Evolutionary conservation across 1,140 invertebrate genomes (phyloP).

Genomic region (Microvelia longipes): DNA sequence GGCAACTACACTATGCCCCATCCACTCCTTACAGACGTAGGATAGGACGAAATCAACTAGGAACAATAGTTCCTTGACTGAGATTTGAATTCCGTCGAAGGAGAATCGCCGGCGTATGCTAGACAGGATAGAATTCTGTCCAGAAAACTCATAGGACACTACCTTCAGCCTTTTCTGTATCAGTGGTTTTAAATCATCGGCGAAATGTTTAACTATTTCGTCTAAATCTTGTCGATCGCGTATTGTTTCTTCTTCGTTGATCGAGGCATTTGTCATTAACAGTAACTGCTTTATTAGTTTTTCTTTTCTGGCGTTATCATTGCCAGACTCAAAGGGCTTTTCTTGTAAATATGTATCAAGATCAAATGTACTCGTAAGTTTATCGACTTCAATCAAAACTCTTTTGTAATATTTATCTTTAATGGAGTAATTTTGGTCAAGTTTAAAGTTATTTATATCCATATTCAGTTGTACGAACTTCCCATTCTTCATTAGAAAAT

Average conservation of each 20-base stretch:
- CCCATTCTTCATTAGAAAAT: neutral
- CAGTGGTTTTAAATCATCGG: neutral
- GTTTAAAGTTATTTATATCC: neutral
- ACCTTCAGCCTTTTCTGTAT: neutral
- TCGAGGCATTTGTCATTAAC: too few species aligned
- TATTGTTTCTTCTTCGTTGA: too few species aligned
- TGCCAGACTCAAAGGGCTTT: neutral
- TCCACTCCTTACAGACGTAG: neutral
- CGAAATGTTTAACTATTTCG: neutral
- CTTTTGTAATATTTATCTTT: neutral
- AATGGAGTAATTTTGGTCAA: neutral
- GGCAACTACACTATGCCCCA: neutral
- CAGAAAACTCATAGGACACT: neutral
- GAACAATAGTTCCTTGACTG: neutral
- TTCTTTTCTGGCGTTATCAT: neutral
- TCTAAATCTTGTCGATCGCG: neutral
- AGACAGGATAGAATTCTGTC: neutral
- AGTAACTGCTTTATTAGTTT: too few species aligned
- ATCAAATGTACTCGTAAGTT: neutral
- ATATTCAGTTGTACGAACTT: neutral
- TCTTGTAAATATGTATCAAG: neutral
- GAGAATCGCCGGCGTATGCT: neutral
- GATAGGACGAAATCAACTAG: neutral
- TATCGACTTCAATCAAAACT: neutral
- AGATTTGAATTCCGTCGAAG: neutral